Evolutionary conservation across 1,140 invertebrate species (phyloP), one percentile per base, ranked within the genome.

Genomic region (Leptopilina boulardi): DNA sequence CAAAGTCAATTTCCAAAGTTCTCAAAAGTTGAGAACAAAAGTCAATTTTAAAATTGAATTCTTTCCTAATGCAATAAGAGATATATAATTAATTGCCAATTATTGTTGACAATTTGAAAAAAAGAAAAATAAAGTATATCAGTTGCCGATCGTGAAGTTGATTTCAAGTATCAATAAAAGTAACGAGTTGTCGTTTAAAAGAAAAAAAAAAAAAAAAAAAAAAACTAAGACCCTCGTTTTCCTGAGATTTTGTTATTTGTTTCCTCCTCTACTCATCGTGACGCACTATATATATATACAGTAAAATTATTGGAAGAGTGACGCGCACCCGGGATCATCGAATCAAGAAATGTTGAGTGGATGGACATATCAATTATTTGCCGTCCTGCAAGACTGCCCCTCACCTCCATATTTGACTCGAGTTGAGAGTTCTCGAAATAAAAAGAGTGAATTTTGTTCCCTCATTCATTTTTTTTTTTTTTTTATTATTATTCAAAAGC

Each of bases 351-450:
- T 2, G 3, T 66, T 11, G 21, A 59, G 56, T 59, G 56, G 56
- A 59, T 26, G 59, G 59, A 66, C 26, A 30, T 66, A 66, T 66
- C 59, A 66, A 66, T 66, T 66, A 66, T 66, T 66, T 66, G 21
- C 59, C 30, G 59, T 30, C 23, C 59, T 30, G 10, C 11, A 26
- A 66, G 21, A n/a, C 26, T 5, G 5, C 59, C n/a, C n/a, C n/a
- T 66, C 59, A 66, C 23, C 23, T 66, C 59, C 59, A 30, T 66
- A 66, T 66, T 66, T 66, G 59, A 66, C 59, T 66, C 59, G 59
- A 66, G 59, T 30, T 30, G 21, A 59, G 56, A 66, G 59, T 66
- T 66, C 21, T 66, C 59, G 26, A 30, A 30, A 66, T 30, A 66
- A 30, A 66, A 13, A 51, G n/a, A 51, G 26, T 6, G 11, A 15